Evolutionary conservation across 2,797 vertebrate species (phyloP).

Genomic region (Smutsia gigantea): DNA sequence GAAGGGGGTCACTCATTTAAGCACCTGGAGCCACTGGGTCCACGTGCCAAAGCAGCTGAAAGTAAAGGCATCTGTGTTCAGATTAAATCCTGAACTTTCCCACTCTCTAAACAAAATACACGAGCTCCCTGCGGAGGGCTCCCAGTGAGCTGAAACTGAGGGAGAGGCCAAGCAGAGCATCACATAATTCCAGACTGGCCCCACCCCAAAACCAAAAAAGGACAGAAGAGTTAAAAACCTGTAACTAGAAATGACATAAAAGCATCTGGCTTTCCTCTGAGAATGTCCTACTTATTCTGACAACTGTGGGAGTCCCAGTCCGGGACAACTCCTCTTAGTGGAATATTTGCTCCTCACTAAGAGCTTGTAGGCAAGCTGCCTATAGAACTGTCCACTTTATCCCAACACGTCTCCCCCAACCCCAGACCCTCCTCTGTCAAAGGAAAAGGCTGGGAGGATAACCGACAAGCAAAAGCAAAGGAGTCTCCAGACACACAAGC

Average conservation of each 20-base stretch:
- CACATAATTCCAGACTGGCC: not conserved
- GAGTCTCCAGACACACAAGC: not conserved
- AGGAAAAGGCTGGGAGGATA: not conserved
- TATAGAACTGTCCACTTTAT: not conserved
- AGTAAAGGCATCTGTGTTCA: not conserved
- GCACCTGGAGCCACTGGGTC: not conserved
- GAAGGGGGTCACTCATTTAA: not conserved
- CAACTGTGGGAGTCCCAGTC: not conserved
- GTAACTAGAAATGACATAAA: not conserved
- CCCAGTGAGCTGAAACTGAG: not conserved
- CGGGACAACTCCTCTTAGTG: too few relatives aligned
- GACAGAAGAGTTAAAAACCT: not conserved
- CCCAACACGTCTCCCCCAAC: not conserved
- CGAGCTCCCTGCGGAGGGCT: not conserved
- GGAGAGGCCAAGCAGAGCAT: not conserved
- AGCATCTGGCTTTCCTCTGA: not conserved
- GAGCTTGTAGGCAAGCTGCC: not conserved
- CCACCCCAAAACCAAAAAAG: not conserved
- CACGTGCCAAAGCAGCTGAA: not conserved
- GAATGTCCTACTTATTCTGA: not conserved
- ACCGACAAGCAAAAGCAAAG: not conserved
- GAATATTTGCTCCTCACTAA: not conserved
- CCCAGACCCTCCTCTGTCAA: too few relatives aligned
- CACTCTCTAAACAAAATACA: not conserved
- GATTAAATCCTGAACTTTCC: not conserved